phyloP scores from a whole-genome alignment of 2,113 vertebrate genomes.

The Camelus bactrianus region DNA sequence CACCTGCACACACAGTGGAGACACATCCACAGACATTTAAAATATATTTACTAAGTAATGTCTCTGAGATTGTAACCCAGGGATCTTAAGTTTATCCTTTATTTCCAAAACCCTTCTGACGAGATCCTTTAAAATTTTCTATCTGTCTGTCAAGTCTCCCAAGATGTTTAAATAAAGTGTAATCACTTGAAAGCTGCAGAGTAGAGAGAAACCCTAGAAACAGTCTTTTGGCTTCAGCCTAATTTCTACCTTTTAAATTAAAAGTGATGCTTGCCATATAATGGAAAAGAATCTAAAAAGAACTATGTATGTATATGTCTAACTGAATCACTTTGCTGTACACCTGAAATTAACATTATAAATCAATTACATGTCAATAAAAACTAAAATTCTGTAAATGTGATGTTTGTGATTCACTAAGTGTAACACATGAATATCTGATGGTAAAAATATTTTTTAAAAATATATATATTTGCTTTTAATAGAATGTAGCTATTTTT shows the following conservation, averaged over 20 bases:
- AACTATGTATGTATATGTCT: too few species aligned
- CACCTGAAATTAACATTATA: too few species aligned
- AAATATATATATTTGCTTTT: not conserved
- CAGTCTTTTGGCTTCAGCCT: not conserved
- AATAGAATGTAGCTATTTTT: not conserved
- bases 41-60: constrained; percentile 30
- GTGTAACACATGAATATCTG: not conserved
- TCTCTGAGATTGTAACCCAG: not conserved
- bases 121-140: constrained; percentile 34
- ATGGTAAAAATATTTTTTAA: not conserved
- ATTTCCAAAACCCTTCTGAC: constrained; percentile 36
- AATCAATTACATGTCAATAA: too few species aligned
- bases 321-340: too few species aligned
- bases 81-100: constrained; percentile 24
- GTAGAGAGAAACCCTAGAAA: not conserved
- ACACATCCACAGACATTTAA: not conserved
- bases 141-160: not conserved
- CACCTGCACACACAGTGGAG: not conserved
- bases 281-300: too few species aligned
- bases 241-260: constrained; percentile 15
- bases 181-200: constrained; percentile 13
- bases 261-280: not conserved
- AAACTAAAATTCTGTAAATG: not conserved
- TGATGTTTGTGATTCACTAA: constrained; percentile 4
- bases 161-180: not conserved